Base-by-base conservation (phyloP, 2,113 vertebrate genomes). In the Calyptomena viridis region DNA sequence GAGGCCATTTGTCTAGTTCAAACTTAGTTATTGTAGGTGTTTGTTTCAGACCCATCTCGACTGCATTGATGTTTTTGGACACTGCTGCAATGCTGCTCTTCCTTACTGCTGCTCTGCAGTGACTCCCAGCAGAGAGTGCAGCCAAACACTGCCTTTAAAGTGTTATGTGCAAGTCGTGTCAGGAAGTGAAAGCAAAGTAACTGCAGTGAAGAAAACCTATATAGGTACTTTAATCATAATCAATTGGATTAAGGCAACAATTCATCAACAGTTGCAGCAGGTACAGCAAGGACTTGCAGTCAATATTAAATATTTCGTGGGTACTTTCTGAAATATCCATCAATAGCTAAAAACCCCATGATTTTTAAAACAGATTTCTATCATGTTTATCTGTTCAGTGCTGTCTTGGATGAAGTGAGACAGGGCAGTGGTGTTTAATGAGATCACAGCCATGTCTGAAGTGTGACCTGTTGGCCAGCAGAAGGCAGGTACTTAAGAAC, bases 311-410 rank as follows among this genome's bases (percentile, higher is more conserved):
- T 68, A 6, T 10, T 88, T 88, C 50, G 27, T 42, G 11, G 11
- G 4, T 13, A 5, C 3, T 55, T 83, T 28, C 46, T 82, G 60
- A 27, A 64, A 63, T 31, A 37, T 2, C 62, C 13, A 14, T 30
- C 53, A 25, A 4, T 21, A n/a, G 69, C 30, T 75, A 14, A 39
- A 52, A 46, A 5, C 1, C 0, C 9, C 1, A 2, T 25, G 39
- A 4, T 64, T 55, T 75, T 78, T 12, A 6, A 3, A 56, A 19
- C 19, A 40, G 1, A 23, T 39, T 79, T 64, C 14, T 30, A 2
- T 42, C 0, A 1, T 50, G 18, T 88, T 92, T 69, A 44, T 59
- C 28, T 21, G 63, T 55, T 67, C 81, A 53, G 55, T 39, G n/a
- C 55, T 80, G 58, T 74, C 21, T 42, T 47, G 83, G 30, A 35